Percentiles rank a stretch among this genome's conserved stretches.
phyloP scores from a whole-genome alignment of 1,140 invertebrate species.

The Sinonovacula constricta region DNA sequence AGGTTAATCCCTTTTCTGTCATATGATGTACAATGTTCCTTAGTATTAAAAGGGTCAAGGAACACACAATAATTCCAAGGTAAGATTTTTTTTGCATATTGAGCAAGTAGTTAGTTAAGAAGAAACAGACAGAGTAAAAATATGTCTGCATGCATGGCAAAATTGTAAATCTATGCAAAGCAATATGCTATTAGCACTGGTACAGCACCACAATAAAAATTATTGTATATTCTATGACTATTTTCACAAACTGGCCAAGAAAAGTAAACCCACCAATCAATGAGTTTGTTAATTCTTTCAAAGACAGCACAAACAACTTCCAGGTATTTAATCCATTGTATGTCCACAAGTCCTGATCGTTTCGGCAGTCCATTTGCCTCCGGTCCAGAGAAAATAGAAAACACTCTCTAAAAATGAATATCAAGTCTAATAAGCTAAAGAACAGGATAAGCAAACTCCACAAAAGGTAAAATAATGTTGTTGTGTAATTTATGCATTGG shows the following conservation, averaged over 20 bases:
- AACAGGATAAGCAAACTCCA: slow-evolving; percentile 58
- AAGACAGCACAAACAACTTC: slow-evolving; percentile 32
- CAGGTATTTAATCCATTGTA: slow-evolving; percentile 39
- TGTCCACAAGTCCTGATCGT: slow-evolving; percentile 35
- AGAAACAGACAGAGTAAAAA: slow-evolving; percentile 49
- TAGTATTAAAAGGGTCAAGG: slow-evolving; percentile 32
- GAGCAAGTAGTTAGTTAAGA: slow-evolving; percentile 51
- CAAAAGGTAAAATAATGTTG: slow-evolving; percentile 53
- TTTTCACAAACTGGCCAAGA: slow-evolving; percentile 15
- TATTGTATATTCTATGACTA: not conserved
- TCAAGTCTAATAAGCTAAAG: slow-evolving; percentile 47
- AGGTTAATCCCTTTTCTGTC: slow-evolving; percentile 53
- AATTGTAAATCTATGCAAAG: slow-evolving; percentile 5
- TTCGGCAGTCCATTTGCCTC: slow-evolving; percentile 51
- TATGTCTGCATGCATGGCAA: slow-evolving; percentile 29
- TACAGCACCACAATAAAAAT: slow-evolving; percentile 21
- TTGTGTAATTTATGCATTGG: slow-evolving; percentile 48
- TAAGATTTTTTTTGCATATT: slow-evolving; percentile 55
- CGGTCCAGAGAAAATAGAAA: slow-evolving; percentile 47
- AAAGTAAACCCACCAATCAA: slow-evolving; percentile 33
- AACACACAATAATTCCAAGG: slow-evolving; percentile 51
- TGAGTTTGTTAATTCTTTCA: slow-evolving; percentile 42
- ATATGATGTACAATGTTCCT: slow-evolving; percentile 42
- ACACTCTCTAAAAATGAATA: slow-evolving; percentile 53
- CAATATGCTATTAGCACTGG: slow-evolving; percentile 2